These are phyloP conservation scores for Mesoligia furuncula DNA, from an alignment of 2,888 invertebrate species.

Conservation along the genomic window DNA sequence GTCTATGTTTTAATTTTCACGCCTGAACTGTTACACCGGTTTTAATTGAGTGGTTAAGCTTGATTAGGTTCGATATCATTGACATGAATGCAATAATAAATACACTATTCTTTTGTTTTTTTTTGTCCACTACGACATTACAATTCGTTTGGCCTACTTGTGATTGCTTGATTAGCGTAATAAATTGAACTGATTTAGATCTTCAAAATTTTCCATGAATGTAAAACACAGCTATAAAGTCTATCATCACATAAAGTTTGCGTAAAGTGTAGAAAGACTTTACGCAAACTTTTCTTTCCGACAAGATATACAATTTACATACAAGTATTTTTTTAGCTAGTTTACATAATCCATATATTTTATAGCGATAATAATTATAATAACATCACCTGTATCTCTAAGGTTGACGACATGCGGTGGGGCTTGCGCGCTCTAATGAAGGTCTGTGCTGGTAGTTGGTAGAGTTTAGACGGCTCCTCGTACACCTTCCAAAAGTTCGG, in stretches of 20 bases:
- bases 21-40: constrained; percentile 15
- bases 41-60: constrained; percentile 48
- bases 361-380: background rate
- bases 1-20: constrained; percentile 34
- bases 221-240: no score
- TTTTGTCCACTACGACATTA: background rate
- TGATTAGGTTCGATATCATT: constrained; percentile 44
- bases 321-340: background rate
- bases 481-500: background rate
- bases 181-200: constrained; percentile 13
- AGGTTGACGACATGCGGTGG: background rate
- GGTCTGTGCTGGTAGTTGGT: background rate
- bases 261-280: no score
- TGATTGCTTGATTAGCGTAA: background rate
- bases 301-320: background rate
- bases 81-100: constrained; percentile 43
- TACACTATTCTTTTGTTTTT: constrained; percentile 14
- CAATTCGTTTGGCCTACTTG: constrained; percentile 30
- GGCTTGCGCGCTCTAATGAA: background rate
- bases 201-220: background rate
- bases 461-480: background rate
- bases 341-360: constrained; percentile 33
- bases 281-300: background rate
- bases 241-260: no score
- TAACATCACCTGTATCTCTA: background rate